phyloP scores from a whole-genome alignment of 2,888 invertebrate species.

The Matsumyia berberina region DNA sequence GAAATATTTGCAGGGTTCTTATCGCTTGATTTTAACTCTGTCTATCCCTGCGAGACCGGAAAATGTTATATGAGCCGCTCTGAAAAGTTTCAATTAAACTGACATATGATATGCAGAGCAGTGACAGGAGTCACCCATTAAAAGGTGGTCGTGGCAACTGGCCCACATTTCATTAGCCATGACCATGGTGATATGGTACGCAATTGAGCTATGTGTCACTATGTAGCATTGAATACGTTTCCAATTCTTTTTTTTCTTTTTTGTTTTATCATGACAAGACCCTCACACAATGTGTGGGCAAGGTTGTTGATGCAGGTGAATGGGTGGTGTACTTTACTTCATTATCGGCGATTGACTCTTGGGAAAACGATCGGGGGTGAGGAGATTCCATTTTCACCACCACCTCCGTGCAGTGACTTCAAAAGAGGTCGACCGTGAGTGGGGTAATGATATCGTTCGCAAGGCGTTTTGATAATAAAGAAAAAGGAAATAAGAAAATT shows the following conservation, averaged over 20 bases:
- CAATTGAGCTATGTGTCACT: conserved; percentile 2
- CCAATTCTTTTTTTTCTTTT: not conserved
- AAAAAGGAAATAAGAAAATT: not conserved
- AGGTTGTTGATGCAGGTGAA: not conserved
- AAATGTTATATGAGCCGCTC: conserved; percentile 1
- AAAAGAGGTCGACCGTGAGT: conserved; percentile 1
- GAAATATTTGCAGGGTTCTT: not conserved
- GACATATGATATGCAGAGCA: conserved; percentile 37
- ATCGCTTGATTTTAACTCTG: not conserved
- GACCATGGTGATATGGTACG: conserved; percentile 25
- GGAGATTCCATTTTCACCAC: not conserved
- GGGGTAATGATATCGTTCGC: not conserved
- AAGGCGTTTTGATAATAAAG: not conserved
- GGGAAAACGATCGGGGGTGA: not conserved
- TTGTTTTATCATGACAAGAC: not conserved
- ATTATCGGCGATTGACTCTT: not conserved
- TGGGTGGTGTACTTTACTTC: not conserved
- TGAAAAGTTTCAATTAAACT: conserved; percentile 37
- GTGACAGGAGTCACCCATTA: conserved; percentile 18
- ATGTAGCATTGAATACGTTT: conserved; percentile 7
- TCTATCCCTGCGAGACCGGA: not conserved
- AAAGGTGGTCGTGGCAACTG: conserved; percentile 1
- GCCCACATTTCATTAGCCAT: conserved; percentile 29
- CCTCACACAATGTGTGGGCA: not conserved
- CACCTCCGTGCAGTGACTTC: conserved; percentile 10